Conservation (phyloP, 2,113 vertebrate genomes). For the Lepisosteus oculatus region DNA sequence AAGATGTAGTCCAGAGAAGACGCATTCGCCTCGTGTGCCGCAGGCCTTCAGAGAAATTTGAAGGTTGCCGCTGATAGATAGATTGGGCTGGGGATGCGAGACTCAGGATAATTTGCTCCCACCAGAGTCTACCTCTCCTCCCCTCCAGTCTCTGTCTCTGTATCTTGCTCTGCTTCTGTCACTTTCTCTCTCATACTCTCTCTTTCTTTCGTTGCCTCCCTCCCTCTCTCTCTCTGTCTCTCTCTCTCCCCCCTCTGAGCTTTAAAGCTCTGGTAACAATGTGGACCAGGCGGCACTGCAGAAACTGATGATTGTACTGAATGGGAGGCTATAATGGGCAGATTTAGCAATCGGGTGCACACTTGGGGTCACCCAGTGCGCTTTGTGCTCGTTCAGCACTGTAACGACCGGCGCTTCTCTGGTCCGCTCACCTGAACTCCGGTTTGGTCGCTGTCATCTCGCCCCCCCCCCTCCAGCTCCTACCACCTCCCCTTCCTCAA, state of each 20-base stretch:
- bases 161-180: slow-evolving; percentile 24
- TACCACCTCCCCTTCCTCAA: slow-evolving; percentile 4
- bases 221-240: slow-evolving; percentile 23
- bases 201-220: slow-evolving; percentile 24
- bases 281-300: slow-evolving; percentile 50
- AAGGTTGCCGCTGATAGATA: not conserved
- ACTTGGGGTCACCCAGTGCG: slow-evolving; percentile 46
- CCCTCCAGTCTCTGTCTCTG: slow-evolving; percentile 21
- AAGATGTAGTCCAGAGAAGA: slow-evolving; percentile 1
- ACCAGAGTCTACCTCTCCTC: slow-evolving; percentile 26
- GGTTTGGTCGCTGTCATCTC: slow-evolving; percentile 5
- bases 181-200: slow-evolving; percentile 33
- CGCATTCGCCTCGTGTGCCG: not conserved
- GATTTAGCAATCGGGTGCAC: slow-evolving; percentile 50
- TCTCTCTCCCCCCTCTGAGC: slow-evolving; percentile 43
- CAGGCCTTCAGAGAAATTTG: not conserved
- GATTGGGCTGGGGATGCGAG: not conserved
- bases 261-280: slow-evolving; percentile 62
- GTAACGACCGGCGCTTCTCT: slow-evolving; percentile 27
- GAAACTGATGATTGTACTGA: slow-evolving; percentile 43
- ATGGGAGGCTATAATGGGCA: slow-evolving; percentile 50
- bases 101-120: slow-evolving; percentile 7
- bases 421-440: slow-evolving; percentile 61
- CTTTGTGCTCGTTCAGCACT: slow-evolving; percentile 51
- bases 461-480: slow-evolving; percentile 29